These are phyloP conservation scores for Lates japonicus DNA, from an alignment of 2,797 vertebrate genomes.

Conservation along the genomic window DNA sequence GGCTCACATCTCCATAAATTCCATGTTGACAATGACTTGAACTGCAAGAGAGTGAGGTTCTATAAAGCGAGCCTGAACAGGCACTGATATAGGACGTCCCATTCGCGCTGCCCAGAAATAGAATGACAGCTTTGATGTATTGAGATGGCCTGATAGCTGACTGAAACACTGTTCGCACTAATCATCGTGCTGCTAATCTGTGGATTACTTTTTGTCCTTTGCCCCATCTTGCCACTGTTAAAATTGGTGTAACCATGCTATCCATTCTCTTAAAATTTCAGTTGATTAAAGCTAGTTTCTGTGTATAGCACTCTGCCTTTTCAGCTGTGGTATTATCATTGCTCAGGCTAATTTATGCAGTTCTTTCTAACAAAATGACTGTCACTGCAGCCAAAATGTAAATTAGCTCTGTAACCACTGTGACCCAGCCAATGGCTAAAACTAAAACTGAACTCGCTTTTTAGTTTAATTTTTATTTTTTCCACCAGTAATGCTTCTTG, in stretches of 20 bases:
- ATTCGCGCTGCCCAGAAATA: slow-evolving; percentile 60
- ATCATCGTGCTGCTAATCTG: slow-evolving; percentile 45
- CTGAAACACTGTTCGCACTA: slow-evolving; percentile 47
- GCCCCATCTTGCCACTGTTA: background rate
- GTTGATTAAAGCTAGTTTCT: background rate
- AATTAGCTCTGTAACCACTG: slow-evolving; percentile 5
- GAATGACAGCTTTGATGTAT: slow-evolving; percentile 72
- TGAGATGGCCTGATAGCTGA: slow-evolving; percentile 61
- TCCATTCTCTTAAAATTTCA: background rate
- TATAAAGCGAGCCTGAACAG: slow-evolving; percentile 64
- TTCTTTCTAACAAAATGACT: slow-evolving; percentile 1
- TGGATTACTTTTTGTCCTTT: slow-evolving; percentile 23
- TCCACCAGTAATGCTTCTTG: background rate
- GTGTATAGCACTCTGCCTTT: background rate
- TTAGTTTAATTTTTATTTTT: background rate
- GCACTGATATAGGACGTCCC: slow-evolving; percentile 69
- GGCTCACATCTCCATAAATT: slow-evolving; percentile 83
- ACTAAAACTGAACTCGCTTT: background rate
- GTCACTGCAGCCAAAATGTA: background rate
- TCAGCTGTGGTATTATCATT: background rate
- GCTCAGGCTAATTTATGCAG: background rate
- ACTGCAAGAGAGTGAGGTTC: slow-evolving; percentile 71
- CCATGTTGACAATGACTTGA: slow-evolving; percentile 81
- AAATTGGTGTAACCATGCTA: too few species aligned
- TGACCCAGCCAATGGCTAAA: background rate